These are phyloP conservation scores for Holothuria scabra DNA, from an alignment of 53 echinoderm and acorn worm genomes.

Conservation along the genomic window DNA sequence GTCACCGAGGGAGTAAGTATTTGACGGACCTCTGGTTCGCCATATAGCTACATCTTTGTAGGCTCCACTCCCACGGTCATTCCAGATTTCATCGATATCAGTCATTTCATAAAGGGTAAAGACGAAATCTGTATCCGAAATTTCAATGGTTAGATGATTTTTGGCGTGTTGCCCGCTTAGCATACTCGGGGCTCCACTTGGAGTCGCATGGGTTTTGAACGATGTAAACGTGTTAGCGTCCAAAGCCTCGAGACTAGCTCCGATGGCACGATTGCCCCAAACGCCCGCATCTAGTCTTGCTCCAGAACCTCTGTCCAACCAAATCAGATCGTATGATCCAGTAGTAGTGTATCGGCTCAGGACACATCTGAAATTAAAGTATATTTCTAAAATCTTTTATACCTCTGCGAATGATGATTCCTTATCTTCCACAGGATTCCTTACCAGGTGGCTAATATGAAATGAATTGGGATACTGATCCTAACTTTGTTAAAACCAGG, in stretches of 20 bases:
- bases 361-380: neutral
- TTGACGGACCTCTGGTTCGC: neutral
- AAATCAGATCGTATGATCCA: conserved; percentile 13
- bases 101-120: conserved; percentile 10
- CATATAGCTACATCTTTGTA: conserved; percentile 11
- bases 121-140: neutral
- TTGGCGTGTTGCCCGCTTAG: conserved; percentile 5
- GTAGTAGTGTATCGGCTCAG: neutral
- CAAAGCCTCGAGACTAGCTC: neutral
- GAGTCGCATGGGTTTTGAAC: neutral
- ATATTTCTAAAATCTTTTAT: too few species aligned
- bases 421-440: too few species aligned
- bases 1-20: conserved; percentile 25
- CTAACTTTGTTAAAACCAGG: too few species aligned
- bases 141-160: neutral
- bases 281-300: conserved; percentile 12
- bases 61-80: conserved; percentile 30
- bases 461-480: too few species aligned
- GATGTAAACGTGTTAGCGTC: conserved; percentile 25
- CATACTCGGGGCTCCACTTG: neutral
- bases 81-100: conserved; percentile 33
- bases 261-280: conserved; percentile 6
- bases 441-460: too few species aligned
- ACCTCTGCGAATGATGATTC: too few species aligned
- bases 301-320: conserved; percentile 30